These are phyloP conservation scores for Plestiodon gilberti DNA, from an alignment of 2,113 vertebrate genomes.

Conservation along the genomic window DNA sequence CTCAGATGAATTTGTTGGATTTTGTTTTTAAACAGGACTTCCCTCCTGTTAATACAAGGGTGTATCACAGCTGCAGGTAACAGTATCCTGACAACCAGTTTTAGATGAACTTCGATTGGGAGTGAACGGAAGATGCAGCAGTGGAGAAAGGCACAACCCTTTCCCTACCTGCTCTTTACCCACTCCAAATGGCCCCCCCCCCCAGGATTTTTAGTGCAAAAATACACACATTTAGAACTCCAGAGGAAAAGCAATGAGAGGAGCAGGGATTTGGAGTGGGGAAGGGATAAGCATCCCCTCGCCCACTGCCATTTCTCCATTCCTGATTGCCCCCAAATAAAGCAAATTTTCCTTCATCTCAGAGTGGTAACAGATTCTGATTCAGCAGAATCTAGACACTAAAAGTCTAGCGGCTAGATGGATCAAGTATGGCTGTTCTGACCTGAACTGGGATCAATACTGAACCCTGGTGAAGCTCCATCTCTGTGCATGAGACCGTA, in stretches of 20 bases:
- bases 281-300: background rate
- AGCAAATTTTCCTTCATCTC: background rate
- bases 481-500: conserved; percentile 89
- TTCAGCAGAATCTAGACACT: fast-evolving
- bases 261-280: no score
- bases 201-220: background rate
- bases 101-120: background rate
- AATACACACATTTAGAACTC: background rate
- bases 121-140: background rate
- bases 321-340: background rate
- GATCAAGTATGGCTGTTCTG: background rate
- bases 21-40: background rate
- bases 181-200: background rate
- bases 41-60: background rate
- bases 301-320: background rate
- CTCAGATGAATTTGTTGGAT: background rate
- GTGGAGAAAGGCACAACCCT: background rate
- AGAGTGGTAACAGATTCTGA: background rate
- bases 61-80: background rate
- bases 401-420: background rate
- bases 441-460: conserved; percentile 86
- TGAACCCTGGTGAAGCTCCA: conserved; percentile 80
- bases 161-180: background rate
- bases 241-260: no score
- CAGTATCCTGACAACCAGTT: background rate